Evolutionary conservation across 2,797 vertebrate genomes (phyloP).

Genomic region (Coregonus ussuriensis): DNA sequence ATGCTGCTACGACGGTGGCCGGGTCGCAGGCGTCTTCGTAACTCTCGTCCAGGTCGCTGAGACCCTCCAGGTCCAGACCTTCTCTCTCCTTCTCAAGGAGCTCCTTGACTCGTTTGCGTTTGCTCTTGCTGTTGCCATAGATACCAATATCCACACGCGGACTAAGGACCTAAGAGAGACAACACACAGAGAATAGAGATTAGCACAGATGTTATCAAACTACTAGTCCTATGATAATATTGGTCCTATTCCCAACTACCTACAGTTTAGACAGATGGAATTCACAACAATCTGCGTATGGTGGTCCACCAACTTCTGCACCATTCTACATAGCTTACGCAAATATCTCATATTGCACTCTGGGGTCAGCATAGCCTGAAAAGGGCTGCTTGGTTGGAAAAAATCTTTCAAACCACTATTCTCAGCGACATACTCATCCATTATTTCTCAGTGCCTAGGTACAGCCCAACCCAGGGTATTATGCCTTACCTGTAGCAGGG

Average conservation of each 20-base stretch:
- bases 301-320: neutral
- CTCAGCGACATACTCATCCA: neutral
- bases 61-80: conserved; percentile 81
- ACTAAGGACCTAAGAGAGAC: conserved; percentile 84
- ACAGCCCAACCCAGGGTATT: neutral
- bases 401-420: no score
- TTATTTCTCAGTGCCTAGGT: neutral
- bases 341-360: neutral
- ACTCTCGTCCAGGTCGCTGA: conserved; percentile 90
- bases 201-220: neutral
- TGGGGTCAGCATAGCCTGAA: no score
- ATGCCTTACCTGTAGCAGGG: conserved; percentile 85
- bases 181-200: neutral
- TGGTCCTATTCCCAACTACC: neutral
- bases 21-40: conserved; percentile 87
- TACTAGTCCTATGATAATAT: neutral
- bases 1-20: conserved; percentile 91
- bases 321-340: neutral
- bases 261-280: neutral
- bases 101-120: conserved; percentile 91
- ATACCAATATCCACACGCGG: conserved; percentile 92
- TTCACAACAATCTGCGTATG: neutral
- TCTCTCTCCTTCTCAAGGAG: conserved; percentile 92
- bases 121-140: conserved; percentile 93
- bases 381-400: no score